Base-by-base conservation (phyloP, 2,113 vertebrate species). In the Narcine bancroftii region DNA sequence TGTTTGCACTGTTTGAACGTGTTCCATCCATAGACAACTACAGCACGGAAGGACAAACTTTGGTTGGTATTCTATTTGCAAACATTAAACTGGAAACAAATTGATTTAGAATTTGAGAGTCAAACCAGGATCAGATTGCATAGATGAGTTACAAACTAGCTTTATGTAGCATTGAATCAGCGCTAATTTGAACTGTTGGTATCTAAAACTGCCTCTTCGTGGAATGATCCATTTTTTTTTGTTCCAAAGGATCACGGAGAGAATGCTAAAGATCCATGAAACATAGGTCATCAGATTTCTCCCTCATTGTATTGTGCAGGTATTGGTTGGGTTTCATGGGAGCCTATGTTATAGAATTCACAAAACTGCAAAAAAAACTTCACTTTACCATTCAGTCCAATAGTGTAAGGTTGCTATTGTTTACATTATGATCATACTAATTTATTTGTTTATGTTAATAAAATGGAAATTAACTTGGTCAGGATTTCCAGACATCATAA, bases 1-100 rank as follows among this genome's bases (percentile, higher is more conserved):
- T 95, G 56, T 94, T 95, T 94, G 93, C 93, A 79, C 93, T 95
- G 50, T 93, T 95, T 93, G 92, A 94, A 93, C 94, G 93, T 92
- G 94, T 93, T 76, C 94, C 95, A 92, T 66, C 71, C 60, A 95
- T 95, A 93, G 93, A 94, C 83, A 94, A 92, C 92, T 92, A 92
- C 92, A 94, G 93, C 92, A 92, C 93, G 92, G 93, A 92, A 53
- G 94, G 94, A n/a, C 92, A 93, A 33, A 92, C 45, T 29, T 56
- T 83, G 63, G 92, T 92, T 11, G 36, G 92, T 66, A 87, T 87
- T 87, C n/a, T 36, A 36, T n/a, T 60, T 63, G 17, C 33, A 56
- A 87, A 19, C 2, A 60, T 9, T 87, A 63, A 63, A 60, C 4
- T 63, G 36, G 63, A 87, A 87, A 36, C 53, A 79, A 45, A 3